Conservation (phyloP, 1,140 invertebrate genomes). For the Formica selysi region DNA sequence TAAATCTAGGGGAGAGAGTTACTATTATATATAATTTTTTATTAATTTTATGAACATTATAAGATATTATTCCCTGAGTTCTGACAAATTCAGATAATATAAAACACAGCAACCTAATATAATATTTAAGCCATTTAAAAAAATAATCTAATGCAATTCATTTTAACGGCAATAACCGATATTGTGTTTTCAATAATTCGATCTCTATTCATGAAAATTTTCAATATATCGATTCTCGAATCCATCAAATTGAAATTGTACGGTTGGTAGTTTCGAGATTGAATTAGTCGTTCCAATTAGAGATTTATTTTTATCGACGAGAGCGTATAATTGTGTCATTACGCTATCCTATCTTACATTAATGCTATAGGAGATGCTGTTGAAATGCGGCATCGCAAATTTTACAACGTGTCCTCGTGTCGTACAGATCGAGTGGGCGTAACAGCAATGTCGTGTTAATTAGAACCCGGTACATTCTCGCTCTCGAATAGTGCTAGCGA, state of each 20-base stretch:
- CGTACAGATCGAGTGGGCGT: constrained; percentile 53
- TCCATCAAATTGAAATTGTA: constrained; percentile 10
- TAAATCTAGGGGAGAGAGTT: neutral
- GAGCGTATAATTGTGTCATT: neutral
- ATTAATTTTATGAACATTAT: neutral
- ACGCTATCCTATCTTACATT: too few relatives aligned
- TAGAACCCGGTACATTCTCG: constrained; percentile 54
- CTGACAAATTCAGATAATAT: neutral
- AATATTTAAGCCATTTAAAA: neutral
- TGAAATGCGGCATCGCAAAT: constrained; percentile 9
- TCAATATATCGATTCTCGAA: neutral
- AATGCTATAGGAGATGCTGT: too few relatives aligned
- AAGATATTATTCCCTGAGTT: neutral
- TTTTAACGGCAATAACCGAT: neutral
- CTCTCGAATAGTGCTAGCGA: constrained; percentile 23
- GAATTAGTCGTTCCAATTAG: constrained; percentile 30
- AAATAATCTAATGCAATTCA: constrained; percentile 5
- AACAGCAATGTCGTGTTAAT: constrained; percentile 62
- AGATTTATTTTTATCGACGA: constrained; percentile 35
- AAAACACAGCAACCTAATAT: neutral
- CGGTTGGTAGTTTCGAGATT: neutral
- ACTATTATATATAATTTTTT: neutral
- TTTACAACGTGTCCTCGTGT: constrained; percentile 56
- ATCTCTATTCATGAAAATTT: constrained; percentile 6
- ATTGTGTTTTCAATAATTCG: constrained; percentile 28